Conservation (phyloP, 2,888 invertebrate genomes). For the Stenchaetothrips biformis region DNA sequence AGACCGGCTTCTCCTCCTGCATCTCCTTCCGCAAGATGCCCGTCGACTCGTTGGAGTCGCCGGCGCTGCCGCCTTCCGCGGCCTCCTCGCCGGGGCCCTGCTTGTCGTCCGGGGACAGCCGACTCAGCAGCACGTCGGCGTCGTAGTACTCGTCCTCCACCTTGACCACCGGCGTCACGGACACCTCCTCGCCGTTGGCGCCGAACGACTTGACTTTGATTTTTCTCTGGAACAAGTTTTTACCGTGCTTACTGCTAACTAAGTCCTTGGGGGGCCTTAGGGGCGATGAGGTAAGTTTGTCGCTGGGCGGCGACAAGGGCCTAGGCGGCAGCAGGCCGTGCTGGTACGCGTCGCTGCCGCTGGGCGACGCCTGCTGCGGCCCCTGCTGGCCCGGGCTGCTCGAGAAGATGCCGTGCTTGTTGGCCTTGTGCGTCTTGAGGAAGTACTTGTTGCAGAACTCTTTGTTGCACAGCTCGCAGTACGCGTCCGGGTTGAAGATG, state of each 20-base stretch:
- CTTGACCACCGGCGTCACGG: not conserved
- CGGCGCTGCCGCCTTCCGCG: not conserved
- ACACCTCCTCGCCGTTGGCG: not conserved
- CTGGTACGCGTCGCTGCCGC: not conserved
- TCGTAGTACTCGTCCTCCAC: conserved; percentile 11
- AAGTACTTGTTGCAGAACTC: conserved; percentile 99
- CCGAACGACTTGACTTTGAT: conserved; percentile 11
- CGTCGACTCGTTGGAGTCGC: conserved; percentile 18
- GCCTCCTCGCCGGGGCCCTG: not conserved
- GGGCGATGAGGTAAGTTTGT: not conserved
- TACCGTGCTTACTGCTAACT: not conserved
- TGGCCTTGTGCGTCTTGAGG: conserved; percentile 94
- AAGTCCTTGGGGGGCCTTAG: not conserved
- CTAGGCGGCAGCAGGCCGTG: conserved; percentile 1
- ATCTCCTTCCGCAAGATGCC: not conserved
- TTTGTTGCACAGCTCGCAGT: conserved; percentile 95
- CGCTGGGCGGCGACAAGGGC: not conserved
- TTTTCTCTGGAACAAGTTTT: conserved; percentile 1
- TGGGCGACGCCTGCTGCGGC: not conserved
- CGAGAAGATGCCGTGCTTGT: conserved; percentile 91
- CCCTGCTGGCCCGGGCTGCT: conserved; percentile 41
- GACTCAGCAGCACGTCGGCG: not conserved
- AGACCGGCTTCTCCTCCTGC: conserved; percentile 48
- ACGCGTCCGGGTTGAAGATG: conserved; percentile 95
- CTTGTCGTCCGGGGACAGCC: not conserved